These are phyloP conservation scores for Scrobipalpa atriplicella DNA, from an alignment of 2,888 invertebrate species.

Conservation along the genomic window DNA sequence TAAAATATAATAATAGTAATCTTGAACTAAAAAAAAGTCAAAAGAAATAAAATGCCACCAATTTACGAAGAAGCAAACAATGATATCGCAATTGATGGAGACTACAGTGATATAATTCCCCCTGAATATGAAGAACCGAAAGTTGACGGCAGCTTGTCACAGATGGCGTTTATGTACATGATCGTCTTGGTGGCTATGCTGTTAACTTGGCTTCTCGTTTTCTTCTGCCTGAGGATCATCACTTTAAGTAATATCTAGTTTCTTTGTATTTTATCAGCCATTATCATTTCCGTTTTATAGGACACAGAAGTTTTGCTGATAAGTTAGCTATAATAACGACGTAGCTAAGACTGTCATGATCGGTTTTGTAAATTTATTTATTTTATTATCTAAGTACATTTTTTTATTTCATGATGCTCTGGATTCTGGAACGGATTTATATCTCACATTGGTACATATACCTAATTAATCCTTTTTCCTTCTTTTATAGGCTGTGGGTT, in stretches of 20 bases:
- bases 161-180: slow-evolving; percentile 71
- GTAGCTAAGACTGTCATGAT: too few species aligned
- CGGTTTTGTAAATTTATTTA: too few species aligned
- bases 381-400: too few species aligned
- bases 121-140: slow-evolving; percentile 39
- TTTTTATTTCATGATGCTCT: too few species aligned
- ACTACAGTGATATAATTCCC: slow-evolving; percentile 33
- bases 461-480: too few species aligned
- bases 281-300: too few species aligned
- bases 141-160: slow-evolving; percentile 41
- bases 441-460: too few species aligned
- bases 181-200: slow-evolving; percentile 61
- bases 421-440: too few species aligned
- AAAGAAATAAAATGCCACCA: slow-evolving; percentile 58
- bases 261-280: slow-evolving; percentile 14
- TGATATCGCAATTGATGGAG: slow-evolving; percentile 25
- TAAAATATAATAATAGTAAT: slow-evolving; percentile 2
- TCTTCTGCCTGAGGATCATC: slow-evolving; percentile 64
- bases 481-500: too few species aligned
- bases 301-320: too few species aligned
- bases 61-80: slow-evolving; percentile 49
- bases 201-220: slow-evolving; percentile 64
- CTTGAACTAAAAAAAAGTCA: not conserved
- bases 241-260: slow-evolving; percentile 52
- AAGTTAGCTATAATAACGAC: too few species aligned